These are phyloP conservation scores for Silurus meridionalis DNA, from an alignment of 2,113 vertebrate genomes.

Conservation along the genomic window DNA sequence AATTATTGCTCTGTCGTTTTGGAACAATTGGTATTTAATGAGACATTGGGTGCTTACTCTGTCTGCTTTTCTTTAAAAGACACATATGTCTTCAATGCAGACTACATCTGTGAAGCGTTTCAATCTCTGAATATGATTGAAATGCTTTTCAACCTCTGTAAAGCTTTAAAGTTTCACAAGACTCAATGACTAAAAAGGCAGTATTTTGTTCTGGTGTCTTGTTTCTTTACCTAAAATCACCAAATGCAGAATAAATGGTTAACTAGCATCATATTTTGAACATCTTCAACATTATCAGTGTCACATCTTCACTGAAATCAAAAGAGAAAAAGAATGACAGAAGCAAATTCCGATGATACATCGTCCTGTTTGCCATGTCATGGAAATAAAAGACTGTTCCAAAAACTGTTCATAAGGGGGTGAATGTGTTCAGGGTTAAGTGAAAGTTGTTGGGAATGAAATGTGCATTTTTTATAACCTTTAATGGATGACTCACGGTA, in stretches of 20 bases:
- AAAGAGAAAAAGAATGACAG: background rate
- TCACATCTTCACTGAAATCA: background rate
- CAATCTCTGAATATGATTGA: background rate
- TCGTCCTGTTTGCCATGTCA: background rate
- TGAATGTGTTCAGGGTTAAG: background rate
- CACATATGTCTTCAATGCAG: background rate
- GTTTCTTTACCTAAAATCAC: too few relatives aligned
- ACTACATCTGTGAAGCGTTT: too few relatives aligned
- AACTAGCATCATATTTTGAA: too few relatives aligned
- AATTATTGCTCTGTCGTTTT: too few relatives aligned
- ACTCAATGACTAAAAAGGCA: too few relatives aligned
- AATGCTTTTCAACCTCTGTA: background rate
- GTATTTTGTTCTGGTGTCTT: too few relatives aligned
- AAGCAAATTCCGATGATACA: background rate
- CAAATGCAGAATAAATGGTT: too few relatives aligned
- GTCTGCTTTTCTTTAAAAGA: background rate
- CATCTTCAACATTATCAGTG: background rate
- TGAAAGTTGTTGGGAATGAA: background rate
- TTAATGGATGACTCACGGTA: background rate
- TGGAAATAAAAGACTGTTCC: background rate
- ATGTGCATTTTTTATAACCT: background rate
- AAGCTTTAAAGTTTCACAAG: background rate
- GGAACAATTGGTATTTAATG: background rate
- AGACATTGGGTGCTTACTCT: background rate
- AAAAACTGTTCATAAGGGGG: background rate